Conservation (phyloP, 1,140 invertebrate species). For the Papilio dardanus region DNA sequence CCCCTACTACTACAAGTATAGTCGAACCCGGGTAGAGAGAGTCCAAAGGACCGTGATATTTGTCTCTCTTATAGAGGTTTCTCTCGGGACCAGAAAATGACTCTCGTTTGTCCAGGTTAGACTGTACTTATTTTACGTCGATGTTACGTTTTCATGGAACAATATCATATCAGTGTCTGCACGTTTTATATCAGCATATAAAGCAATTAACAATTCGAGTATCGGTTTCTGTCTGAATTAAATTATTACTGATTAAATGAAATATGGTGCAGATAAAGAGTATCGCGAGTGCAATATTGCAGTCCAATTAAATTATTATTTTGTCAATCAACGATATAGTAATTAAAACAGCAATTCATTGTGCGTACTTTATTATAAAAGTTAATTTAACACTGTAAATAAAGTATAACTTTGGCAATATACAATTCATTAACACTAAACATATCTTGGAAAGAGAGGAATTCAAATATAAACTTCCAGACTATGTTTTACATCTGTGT, state of each 20-base stretch:
- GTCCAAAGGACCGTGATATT: too few relatives aligned
- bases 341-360: background rate
- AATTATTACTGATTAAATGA: slow-evolving; percentile 12
- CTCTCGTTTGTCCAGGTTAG: too few relatives aligned
- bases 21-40: too few relatives aligned
- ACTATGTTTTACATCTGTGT: too few relatives aligned
- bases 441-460: too few relatives aligned
- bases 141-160: background rate
- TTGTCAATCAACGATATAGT: background rate
- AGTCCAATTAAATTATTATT: slow-evolving; percentile 8
- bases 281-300: background rate
- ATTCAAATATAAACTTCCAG: too few relatives aligned
- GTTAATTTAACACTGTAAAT: background rate
- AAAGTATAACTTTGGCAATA: too few relatives aligned
- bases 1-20: too few relatives aligned
- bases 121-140: too few relatives aligned
- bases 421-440: too few relatives aligned
- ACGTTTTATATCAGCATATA: slow-evolving; percentile 14
- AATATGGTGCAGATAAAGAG: background rate
- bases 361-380: background rate
- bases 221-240: background rate
- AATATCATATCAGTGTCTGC: background rate
- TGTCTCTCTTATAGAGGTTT: too few relatives aligned
- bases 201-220: background rate
- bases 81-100: too few relatives aligned